Evolutionary conservation across 1,140 invertebrate species (phyloP).

Genomic region (Scylla paramamosain): DNA sequence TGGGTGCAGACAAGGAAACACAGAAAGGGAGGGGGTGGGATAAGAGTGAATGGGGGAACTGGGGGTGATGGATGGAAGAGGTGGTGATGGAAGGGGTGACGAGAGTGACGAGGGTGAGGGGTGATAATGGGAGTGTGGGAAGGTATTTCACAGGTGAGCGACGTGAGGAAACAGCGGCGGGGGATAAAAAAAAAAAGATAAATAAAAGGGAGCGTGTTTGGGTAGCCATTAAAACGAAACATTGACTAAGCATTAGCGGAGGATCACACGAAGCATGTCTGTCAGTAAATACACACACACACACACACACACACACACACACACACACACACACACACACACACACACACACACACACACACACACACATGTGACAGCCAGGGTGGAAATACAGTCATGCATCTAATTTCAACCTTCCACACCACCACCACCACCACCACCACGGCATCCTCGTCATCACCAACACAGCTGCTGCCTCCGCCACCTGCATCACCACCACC

Average conservation of each 20-base stretch:
- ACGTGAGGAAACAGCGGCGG: not conserved
- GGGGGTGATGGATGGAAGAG: not conserved
- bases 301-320: slow-evolving; percentile 20
- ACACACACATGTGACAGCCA: not conserved
- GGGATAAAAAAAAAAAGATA: not conserved
- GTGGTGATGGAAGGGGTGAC: not conserved
- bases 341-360: slow-evolving; percentile 20
- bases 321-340: slow-evolving; percentile 21
- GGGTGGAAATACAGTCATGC: not conserved
- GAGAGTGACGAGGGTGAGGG: not conserved
- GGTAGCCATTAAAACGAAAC: not conserved
- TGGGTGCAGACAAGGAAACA: not conserved
- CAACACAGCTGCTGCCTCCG: not conserved
- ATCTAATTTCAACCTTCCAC: slow-evolving; percentile 3
- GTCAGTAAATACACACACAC: not conserved
- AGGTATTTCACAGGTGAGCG: not conserved
- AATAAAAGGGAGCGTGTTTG: not conserved
- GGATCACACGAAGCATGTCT: not conserved
- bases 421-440: not conserved
- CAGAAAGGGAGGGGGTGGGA: not conserved
- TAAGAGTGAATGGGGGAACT: not conserved
- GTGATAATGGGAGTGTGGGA: not conserved
- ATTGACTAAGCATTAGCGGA: not conserved
- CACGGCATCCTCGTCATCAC: not conserved
- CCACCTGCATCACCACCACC: not conserved